These are phyloP conservation scores for Hippasteria phrygiana DNA, from an alignment of 53 echinoderm and acorn worm species.

Conservation along the genomic window DNA sequence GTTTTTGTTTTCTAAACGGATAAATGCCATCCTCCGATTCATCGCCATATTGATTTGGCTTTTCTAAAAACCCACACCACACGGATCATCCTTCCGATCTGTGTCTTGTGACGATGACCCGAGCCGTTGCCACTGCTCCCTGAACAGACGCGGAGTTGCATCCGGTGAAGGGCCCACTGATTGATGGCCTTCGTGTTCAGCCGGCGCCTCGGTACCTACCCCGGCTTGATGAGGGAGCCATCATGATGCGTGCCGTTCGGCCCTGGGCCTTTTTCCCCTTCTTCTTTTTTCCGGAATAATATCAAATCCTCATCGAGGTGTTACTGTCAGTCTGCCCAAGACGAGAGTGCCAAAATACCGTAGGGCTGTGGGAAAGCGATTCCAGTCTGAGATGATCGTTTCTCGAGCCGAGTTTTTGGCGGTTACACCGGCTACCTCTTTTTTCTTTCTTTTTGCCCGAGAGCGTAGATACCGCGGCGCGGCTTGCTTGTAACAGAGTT, in stretches of 20 bases:
- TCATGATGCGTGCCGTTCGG: background rate
- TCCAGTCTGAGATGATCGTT: background rate
- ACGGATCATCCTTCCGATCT: background rate
- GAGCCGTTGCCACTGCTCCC: background rate
- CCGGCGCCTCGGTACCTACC: constrained; percentile 46
- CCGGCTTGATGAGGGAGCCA: constrained; percentile 34
- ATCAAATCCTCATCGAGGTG: background rate
- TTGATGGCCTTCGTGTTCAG: constrained; percentile 4
- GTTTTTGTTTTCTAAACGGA: no score
- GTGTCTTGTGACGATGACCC: background rate
- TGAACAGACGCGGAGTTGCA: constrained; percentile 31
- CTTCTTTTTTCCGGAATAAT: background rate
- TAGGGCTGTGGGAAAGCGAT: background rate
- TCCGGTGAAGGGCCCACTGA: constrained; percentile 25
- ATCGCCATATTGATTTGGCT: no score
- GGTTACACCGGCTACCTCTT: background rate
- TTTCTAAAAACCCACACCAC: no score
- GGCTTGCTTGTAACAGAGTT: background rate
- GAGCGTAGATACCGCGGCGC: background rate
- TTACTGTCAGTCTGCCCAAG: constrained; percentile 1
- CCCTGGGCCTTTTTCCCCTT: constrained; percentile 16
- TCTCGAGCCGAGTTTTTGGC: background rate
- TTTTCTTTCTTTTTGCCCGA: background rate
- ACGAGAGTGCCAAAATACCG: constrained; percentile 39
- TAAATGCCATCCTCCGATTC: no score